Evolutionary conservation across 2,888 invertebrate genomes (phyloP).

Genomic region (Junonia oenone): DNA sequence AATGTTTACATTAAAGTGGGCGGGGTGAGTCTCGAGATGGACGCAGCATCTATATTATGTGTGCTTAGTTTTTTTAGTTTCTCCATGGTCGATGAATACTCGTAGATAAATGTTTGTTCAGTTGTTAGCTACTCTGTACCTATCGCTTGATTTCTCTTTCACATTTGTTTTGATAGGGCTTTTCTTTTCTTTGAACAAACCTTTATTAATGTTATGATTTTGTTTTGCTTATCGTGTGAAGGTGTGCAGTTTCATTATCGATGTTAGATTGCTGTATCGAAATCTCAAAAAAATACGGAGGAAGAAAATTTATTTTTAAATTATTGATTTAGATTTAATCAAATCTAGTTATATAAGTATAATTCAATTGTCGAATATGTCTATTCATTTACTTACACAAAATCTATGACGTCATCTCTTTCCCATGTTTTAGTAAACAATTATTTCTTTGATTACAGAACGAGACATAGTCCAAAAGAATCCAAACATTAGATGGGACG

Average conservation of each 20-base stretch:
- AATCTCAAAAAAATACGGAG: too few species aligned
- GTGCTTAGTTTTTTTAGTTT: not conserved
- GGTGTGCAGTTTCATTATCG: too few species aligned
- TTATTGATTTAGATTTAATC: too few species aligned
- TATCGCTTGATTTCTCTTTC: not conserved
- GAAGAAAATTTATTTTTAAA: too few species aligned
- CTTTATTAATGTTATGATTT: too few species aligned
- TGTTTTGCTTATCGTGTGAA: too few species aligned
- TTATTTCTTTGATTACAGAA: conserved; percentile 78
- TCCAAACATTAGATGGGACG: conserved; percentile 97
- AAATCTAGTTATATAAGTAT: too few species aligned
- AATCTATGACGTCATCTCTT: too few species aligned
- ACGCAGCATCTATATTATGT: not conserved
- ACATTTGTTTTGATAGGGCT: conserved; percentile 2
- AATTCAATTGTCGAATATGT: too few species aligned
- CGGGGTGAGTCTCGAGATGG: not conserved
- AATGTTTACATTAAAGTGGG: not conserved
- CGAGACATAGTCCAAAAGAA: conserved; percentile 98
- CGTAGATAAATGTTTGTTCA: not conserved
- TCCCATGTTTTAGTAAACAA: too few species aligned
- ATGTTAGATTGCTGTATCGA: not conserved
- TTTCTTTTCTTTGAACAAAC: not conserved
- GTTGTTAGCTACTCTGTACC: not conserved
- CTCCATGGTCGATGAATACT: too few species aligned
- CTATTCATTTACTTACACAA: too few species aligned